Conservation (phyloP, 2,797 vertebrate species). For the Prionace glauca region DNA sequence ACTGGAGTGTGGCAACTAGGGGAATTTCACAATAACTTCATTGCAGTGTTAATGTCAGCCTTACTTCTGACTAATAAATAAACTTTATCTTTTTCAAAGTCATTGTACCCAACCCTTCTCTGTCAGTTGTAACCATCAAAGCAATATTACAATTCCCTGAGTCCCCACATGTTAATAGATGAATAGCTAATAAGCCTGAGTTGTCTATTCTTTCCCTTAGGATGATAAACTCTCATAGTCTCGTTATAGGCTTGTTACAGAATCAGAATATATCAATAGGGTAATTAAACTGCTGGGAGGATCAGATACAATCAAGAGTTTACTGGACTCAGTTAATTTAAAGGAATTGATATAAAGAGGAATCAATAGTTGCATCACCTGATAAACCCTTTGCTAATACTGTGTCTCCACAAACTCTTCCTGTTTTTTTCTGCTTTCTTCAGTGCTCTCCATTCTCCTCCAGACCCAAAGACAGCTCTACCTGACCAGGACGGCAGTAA, state of each 20-base stretch:
- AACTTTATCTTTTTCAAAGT: neutral
- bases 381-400: neutral
- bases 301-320: neutral
- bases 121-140: neutral
- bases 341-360: neutral
- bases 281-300: neutral
- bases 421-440: neutral
- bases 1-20: too few species aligned
- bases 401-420: neutral
- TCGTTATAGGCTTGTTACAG: neutral
- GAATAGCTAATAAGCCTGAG: neutral
- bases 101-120: neutral
- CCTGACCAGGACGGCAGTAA: neutral
- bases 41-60: too few species aligned
- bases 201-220: neutral
- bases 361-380: neutral
- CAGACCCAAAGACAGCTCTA: neutral
- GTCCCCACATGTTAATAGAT: neutral
- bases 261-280: neutral
- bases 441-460: neutral
- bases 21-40: too few species aligned
- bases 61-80: too few species aligned
- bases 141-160: neutral
- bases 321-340: neutral
- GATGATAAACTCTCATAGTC: neutral